Conservation (phyloP, 2,888 invertebrate genomes). For the Drosophila algonquin region DNA sequence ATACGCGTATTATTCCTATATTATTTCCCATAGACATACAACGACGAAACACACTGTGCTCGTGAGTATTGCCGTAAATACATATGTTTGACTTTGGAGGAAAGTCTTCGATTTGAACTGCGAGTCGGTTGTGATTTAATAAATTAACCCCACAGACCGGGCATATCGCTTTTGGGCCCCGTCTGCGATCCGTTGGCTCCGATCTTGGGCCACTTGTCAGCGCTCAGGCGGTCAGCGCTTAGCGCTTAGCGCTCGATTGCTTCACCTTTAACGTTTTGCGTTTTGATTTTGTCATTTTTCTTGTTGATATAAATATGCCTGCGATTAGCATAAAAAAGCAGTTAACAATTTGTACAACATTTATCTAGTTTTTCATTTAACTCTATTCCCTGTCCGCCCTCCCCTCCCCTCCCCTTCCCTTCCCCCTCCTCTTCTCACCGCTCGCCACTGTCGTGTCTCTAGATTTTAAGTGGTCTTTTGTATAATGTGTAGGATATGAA, state of each 20-base stretch:
- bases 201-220: constrained; percentile 49
- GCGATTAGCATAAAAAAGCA: constrained; percentile 76
- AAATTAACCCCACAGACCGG: constrained; percentile 32
- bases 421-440: background rate
- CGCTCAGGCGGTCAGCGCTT: background rate
- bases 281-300: constrained; percentile 70
- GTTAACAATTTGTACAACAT: constrained; percentile 79
- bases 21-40: background rate
- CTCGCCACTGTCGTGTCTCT: background rate
- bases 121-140: constrained; percentile 31
- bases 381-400: background rate
- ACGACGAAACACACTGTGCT: background rate
- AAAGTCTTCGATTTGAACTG: constrained; percentile 33
- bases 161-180: constrained; percentile 2
- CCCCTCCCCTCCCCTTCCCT: background rate
- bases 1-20: too few species aligned
- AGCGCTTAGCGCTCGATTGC: constrained; percentile 23
- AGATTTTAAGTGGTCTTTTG: constrained; percentile 71
- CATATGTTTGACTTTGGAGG: constrained; percentile 10
- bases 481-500: constrained; percentile 57
- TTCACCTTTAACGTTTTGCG: constrained; percentile 47
- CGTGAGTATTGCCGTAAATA: constrained; percentile 16
- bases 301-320: constrained; percentile 60
- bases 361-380: constrained; percentile 74
- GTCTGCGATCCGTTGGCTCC: constrained; percentile 5